Evolutionary conservation across 2,113 vertebrate genomes (phyloP), one percentile per base, ranked within the genome.

Genomic region (Aegithalos caudatus): DNA sequence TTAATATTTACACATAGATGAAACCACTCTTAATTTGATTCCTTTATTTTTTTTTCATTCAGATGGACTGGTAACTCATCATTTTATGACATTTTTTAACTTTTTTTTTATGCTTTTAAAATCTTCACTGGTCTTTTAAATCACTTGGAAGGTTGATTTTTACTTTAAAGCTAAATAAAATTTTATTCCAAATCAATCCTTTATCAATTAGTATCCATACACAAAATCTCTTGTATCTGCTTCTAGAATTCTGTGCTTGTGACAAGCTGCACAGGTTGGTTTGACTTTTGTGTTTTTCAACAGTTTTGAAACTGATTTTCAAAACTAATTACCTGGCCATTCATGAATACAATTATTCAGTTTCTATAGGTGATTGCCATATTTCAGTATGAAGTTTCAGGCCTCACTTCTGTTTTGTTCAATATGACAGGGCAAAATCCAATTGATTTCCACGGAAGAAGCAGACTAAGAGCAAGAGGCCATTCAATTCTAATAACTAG

Each of bases 1-100:
- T 97, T 85, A 97, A 95, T 96, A 95, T 96, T 96, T 86, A 96
- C 47, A 8, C 7, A 10, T 70, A 81, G 15, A 53, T 95, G 86
- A 97, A 97, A 95, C 94, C 81, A 91, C 56, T 82, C 50, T 86
- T 97, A 89, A 89, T 94, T 94, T 95, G 56, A 35, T 37, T 93
- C 92, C 29, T 77, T 92, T 50, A 76, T 22, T 61, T 61, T 18
- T 11, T 24, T 40, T 48, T 9, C 9, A 40, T 31, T 89, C 14
- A 64, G 60, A 61, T 67, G 72, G 60, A 89, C 56, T 86, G 29
- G 50, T 93, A 95, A 84, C 47, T 56, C 33, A 58, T 87, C 8
- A 81, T 90, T 98, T 96, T 61, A 77, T 48, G 20, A 17, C 38
- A 88, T 86, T 90, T 90, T 89, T 82, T 92, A 90, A 21, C 81